Evolutionary conservation across 2,113 vertebrate genomes (phyloP), one percentile per base, ranked within the genome.

Genomic region (Parus major): DNA sequence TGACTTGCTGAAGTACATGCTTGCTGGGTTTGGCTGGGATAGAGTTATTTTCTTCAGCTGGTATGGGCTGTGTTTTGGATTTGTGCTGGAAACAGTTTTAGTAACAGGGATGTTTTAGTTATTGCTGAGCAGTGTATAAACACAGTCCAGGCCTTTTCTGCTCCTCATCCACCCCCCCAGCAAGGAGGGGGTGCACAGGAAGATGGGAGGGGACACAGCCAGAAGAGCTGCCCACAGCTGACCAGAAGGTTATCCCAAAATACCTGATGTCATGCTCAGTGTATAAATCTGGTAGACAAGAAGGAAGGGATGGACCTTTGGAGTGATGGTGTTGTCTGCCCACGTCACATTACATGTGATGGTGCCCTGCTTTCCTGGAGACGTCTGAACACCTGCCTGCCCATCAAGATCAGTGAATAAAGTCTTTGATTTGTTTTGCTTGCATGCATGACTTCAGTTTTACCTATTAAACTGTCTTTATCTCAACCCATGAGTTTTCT

Each of bases 301-400:
- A 46, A 69, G 39, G 39, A n/a, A 52, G 7, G 10, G 9, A 1
- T 10, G 7, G 20, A 27, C 14, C 9, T 72, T 49, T 29, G 41
- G 75, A 68, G 20, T 12, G 20, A 21, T n/a, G 23, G 6, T 11
- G 7, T 25, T 20, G 6, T n/a, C 13, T 53, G 41, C 28, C 29
- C 61, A 29, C 0, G 0, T 52, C 39, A 21, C 16, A 3, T 25
- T 59, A 14, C 10, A 2, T 5, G 27, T 21, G 33, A 29, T 21
- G 23, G 7, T 42, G 28, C 19, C 33, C 33, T 81, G 36, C 52
- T 65, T 33, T 72, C 50, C 59, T 36, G 59, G 52, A 21, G 59
- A 50, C 36, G 27, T 6, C 22, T 57, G 50, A 33, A 42, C 22
- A 28, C 10, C 44, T 33, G 18, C 15, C 57, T 57, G 50, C 22